These are phyloP conservation scores for Alligator mississippiensis DNA, from an alignment of 2,113 vertebrate genomes.

Conservation along the genomic window DNA sequence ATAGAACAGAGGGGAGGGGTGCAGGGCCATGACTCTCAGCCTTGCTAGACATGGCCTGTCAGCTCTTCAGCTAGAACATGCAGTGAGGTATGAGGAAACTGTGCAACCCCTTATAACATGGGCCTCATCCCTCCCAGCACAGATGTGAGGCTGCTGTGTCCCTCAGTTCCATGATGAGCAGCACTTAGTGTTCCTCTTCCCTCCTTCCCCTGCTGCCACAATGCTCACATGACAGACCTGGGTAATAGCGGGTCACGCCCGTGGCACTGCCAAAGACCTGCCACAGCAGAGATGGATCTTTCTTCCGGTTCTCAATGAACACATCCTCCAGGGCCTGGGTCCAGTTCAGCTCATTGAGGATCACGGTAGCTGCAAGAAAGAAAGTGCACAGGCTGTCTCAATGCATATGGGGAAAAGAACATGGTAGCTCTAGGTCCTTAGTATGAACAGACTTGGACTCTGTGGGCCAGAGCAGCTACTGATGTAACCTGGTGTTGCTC, in stretches of 20 bases:
- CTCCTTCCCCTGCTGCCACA: rapidly evolving
- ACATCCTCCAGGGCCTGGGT: constrained; percentile 93
- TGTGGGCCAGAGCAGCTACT: too few relatives aligned
- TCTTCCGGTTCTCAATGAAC: constrained; percentile 92
- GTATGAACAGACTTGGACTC: background rate
- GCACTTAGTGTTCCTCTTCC: too few relatives aligned
- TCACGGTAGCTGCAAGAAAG: constrained; percentile 87
- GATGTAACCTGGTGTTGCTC: background rate
- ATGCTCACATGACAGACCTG: constrained; percentile 80
- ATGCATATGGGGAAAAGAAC: background rate
- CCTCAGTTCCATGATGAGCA: too few relatives aligned
- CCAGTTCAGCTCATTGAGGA: constrained; percentile 98
- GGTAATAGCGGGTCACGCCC: constrained; percentile 96
- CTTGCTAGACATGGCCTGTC: too few relatives aligned
- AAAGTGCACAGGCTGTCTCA: rapidly evolving
- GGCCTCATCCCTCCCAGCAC: background rate
- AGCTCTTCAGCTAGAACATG: too few relatives aligned
- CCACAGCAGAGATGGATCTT: constrained; percentile 95
- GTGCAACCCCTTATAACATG: background rate
- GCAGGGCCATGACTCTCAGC: too few relatives aligned
- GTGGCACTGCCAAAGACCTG: constrained; percentile 98
- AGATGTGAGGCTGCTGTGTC: too few relatives aligned
- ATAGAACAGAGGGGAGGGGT: too few relatives aligned
- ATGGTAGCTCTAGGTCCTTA: background rate
- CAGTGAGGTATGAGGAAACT: too few relatives aligned